A percentile compares a stretch with the other conserved stretches of the same genome.
phyloP scores from a whole-genome alignment of 1,140 invertebrate species.

The Euwallacea fornicatus region DNA sequence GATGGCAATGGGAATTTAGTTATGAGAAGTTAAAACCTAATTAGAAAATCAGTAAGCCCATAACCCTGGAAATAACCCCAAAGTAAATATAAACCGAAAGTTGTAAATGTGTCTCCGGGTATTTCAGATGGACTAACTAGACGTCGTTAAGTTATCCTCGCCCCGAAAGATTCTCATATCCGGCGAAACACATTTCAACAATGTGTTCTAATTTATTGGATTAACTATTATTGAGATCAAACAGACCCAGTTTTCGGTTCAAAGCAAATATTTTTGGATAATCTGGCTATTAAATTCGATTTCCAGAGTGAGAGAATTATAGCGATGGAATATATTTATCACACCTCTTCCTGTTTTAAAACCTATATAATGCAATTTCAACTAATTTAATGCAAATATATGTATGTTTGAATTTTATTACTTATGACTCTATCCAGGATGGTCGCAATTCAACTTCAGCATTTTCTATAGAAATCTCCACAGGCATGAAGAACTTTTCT shows the following conservation, averaged over 20 bases:
- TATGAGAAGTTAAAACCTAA: conserved; percentile 15
- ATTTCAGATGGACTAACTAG: conserved; percentile 39
- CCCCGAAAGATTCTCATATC: conserved; percentile 24
- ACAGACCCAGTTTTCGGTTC: conserved; percentile 15
- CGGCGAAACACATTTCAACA: conserved; percentile 16
- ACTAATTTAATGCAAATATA: not conserved
- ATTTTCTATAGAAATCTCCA: not conserved
- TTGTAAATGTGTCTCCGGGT: conserved; percentile 40
- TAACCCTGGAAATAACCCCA: conserved; percentile 17
- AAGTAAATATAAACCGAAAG: conserved; percentile 35
- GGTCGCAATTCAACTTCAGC: not conserved
- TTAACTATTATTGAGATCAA: conserved; percentile 20
- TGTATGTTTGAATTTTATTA: not conserved
- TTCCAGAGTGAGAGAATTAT: conserved; percentile 6
- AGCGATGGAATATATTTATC: conserved; percentile 10
- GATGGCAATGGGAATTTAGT: not conserved
- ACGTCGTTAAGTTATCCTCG: conserved; percentile 38
- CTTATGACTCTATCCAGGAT: not conserved
- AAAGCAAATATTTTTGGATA: conserved; percentile 24
- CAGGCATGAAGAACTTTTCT: too few relatives aligned
- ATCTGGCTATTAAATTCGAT: conserved; percentile 11
- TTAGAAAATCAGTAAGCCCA: conserved; percentile 9
- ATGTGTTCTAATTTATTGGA: conserved; percentile 17
- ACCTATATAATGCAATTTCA: not conserved
- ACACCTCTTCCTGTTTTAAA: not conserved